Conservation (phyloP, 2,113 vertebrate genomes). For the Datnioides undecimradiatus region DNA sequence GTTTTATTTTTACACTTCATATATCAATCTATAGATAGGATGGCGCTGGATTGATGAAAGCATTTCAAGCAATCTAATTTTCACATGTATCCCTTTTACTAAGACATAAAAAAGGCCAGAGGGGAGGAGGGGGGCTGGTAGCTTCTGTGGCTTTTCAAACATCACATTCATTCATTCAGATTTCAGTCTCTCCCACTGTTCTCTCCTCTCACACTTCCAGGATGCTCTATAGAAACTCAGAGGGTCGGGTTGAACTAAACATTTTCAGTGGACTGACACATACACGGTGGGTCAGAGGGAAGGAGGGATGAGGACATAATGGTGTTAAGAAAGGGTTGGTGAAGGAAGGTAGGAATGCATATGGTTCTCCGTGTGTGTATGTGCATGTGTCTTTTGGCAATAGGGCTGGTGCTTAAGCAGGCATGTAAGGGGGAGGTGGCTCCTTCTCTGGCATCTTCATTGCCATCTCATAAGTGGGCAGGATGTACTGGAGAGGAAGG, state of each 20-base stretch:
- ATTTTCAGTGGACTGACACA: constrained; percentile 54
- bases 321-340: constrained; percentile 39
- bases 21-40: constrained; percentile 68
- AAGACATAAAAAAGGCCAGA: constrained; percentile 72
- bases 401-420: constrained; percentile 79
- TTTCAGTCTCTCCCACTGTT: constrained; percentile 40
- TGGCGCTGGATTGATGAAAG: constrained; percentile 69
- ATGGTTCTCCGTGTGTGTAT: constrained; percentile 36
- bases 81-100: constrained; percentile 71
- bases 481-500: constrained; percentile 88
- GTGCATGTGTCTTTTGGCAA: constrained; percentile 46
- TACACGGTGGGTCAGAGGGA: constrained; percentile 40
- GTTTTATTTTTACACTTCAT: constrained; percentile 63
- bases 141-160: constrained; percentile 56
- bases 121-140: constrained; percentile 35
- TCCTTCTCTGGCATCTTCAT: constrained; percentile 97
- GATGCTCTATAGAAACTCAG: constrained; percentile 44
- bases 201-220: constrained; percentile 35
- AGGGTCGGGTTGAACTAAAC: constrained; percentile 24
- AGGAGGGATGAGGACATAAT: neutral
- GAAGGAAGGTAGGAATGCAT: constrained; percentile 70
- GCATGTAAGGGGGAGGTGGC: constrained; percentile 92
- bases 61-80: constrained; percentile 63
- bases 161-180: constrained; percentile 47
- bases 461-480: constrained; percentile 98